A percentile compares a stretch with the other conserved stretches of the same genome.
phyloP scores from a whole-genome alignment of 2,888 invertebrate species.

The Tetheella fluctuosa region DNA sequence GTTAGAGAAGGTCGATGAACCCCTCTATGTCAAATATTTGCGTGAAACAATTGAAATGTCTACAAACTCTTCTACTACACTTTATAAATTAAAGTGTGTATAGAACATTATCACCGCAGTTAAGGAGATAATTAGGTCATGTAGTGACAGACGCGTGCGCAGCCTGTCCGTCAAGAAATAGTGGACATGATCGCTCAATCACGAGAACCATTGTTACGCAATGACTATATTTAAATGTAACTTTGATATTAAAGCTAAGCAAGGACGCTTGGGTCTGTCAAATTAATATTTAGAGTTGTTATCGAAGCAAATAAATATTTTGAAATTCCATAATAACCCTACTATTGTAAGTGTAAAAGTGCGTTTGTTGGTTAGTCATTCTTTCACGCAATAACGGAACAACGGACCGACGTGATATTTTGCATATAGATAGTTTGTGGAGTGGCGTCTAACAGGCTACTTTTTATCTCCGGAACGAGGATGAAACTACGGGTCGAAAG shows the following conservation, averaged over 20 bases:
- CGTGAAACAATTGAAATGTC: neutral
- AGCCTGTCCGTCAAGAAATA: slow-evolving; percentile 46
- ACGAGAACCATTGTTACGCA: slow-evolving; percentile 50
- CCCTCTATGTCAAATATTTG: slow-evolving; percentile 26
- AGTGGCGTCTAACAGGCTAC: too few relatives aligned
- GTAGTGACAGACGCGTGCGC: slow-evolving; percentile 42
- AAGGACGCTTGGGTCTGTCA: neutral
- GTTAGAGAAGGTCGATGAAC: slow-evolving; percentile 60
- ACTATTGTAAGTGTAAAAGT: too few relatives aligned
- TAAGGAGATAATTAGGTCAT: slow-evolving; percentile 28
- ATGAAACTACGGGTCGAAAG: too few relatives aligned
- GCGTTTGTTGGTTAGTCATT: too few relatives aligned
- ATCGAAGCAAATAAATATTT: neutral
- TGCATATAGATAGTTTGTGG: too few relatives aligned
- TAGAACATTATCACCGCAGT: slow-evolving; percentile 14
- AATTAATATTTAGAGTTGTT: neutral
- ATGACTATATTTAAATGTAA: slow-evolving; percentile 16
- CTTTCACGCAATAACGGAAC: too few relatives aligned
- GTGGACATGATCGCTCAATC: slow-evolving; percentile 62
- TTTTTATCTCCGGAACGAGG: too few relatives aligned
- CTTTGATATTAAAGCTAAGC: slow-evolving; percentile 12
- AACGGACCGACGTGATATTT: too few relatives aligned
- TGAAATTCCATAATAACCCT: too few relatives aligned
- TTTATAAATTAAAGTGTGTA: neutral
- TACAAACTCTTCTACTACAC: neutral